Percentiles rank a stretch among this genome's conserved stretches.
These are phyloP conservation scores for Apostichopus californicus DNA, from an alignment of 35 echinoderm and acorn worm species.

Conservation along the genomic window DNA sequence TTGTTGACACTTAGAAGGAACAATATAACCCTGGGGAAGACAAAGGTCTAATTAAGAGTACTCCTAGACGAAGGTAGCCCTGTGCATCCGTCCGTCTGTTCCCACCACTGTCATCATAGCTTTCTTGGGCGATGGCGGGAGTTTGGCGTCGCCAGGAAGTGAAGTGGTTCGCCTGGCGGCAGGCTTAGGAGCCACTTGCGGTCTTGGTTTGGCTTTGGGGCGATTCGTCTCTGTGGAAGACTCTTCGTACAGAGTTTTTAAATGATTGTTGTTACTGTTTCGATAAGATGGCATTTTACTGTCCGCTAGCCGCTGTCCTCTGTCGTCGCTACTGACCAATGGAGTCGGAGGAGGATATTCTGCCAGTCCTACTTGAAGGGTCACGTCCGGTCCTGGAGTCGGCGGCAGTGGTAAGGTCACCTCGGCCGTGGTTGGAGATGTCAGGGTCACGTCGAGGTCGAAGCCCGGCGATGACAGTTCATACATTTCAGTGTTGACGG, in stretches of 20 bases:
- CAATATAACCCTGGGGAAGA: no score
- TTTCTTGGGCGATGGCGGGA: neutral
- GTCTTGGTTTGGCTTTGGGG: neutral
- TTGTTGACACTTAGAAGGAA: no score
- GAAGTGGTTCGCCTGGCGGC: neutral
- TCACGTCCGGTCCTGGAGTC: neutral
- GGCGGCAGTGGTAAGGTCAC: slow-evolving; percentile 8
- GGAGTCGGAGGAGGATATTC: slow-evolving; percentile 45
- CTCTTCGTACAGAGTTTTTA: slow-evolving; percentile 47
- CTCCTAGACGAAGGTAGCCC: slow-evolving; percentile 43
- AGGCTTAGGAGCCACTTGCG: slow-evolving; percentile 11
- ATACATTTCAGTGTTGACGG: neutral
- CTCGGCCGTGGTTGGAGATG: neutral
- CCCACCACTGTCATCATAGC: slow-evolving; percentile 17
- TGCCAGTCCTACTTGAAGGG: slow-evolving; percentile 13
- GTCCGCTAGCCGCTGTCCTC: neutral
- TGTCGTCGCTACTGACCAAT: neutral
- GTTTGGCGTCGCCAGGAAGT: neutral
- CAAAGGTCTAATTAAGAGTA: no score
- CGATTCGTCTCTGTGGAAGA: neutral
- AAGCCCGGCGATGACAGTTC: neutral
- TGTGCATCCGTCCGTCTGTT: slow-evolving; percentile 12
- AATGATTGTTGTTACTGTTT: neutral
- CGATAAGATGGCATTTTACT: neutral
- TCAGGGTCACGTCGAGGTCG: slow-evolving; percentile 17